These are phyloP conservation scores for Scartelaos histophorus DNA, from an alignment of 2,113 vertebrate genomes.

Conservation along the genomic window DNA sequence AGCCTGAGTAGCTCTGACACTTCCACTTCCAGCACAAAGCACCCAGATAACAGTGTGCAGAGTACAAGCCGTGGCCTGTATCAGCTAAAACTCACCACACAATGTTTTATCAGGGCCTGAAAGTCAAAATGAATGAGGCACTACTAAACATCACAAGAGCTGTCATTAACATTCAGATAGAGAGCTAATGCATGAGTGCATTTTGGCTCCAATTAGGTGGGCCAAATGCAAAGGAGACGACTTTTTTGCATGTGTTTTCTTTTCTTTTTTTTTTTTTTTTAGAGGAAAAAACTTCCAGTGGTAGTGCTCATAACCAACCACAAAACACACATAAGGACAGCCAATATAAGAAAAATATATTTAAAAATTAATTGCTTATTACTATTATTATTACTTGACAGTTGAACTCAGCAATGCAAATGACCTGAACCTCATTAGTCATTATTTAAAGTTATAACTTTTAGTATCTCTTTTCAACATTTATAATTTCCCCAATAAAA, in stretches of 20 bases:
- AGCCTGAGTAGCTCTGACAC: slow-evolving; percentile 65
- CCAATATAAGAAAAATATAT: not conserved
- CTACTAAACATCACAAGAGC: slow-evolving; percentile 23
- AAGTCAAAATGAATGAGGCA: slow-evolving; percentile 40
- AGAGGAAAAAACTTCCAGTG: too few relatives aligned
- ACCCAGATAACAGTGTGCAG: slow-evolving; percentile 56
- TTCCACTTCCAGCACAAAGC: slow-evolving; percentile 70
- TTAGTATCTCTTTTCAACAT: not conserved
- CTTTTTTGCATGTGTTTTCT: not conserved
- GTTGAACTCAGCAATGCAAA: not conserved
- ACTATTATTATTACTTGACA: too few relatives aligned
- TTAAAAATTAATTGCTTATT: not conserved
- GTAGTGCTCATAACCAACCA: not conserved
- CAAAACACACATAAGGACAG: not conserved
- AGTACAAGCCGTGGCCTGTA: slow-evolving; percentile 33
- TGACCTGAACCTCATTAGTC: not conserved
- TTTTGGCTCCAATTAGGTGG: not conserved
- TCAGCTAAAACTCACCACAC: slow-evolving; percentile 5
- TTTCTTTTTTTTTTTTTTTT: too few relatives aligned
- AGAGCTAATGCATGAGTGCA: not conserved
- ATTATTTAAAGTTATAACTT: not conserved
- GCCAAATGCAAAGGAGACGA: not conserved
- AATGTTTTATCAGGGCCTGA: slow-evolving; percentile 42
- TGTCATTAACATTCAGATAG: slow-evolving; percentile 20
- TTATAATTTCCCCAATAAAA: not conserved